These are phyloP conservation scores for Drosophila fungiperda DNA, from an alignment of 2,888 invertebrate genomes.

Conservation along the genomic window DNA sequence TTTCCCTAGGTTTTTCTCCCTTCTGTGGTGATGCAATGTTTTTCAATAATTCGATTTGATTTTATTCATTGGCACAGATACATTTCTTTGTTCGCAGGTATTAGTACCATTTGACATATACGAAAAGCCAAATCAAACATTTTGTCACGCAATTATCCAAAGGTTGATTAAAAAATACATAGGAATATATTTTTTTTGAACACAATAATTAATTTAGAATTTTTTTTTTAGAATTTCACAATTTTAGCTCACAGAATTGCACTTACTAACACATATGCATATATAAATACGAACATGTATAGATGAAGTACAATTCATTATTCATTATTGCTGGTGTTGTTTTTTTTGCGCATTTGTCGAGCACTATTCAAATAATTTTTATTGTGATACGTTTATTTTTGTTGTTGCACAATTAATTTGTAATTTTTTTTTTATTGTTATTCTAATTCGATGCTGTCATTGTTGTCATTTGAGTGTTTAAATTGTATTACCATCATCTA, in stretches of 20 bases:
- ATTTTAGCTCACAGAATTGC: conserved; percentile 20
- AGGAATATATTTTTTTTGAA: neutral
- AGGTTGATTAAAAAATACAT: conserved; percentile 22
- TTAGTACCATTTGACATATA: conserved; percentile 28
- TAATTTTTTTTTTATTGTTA: conserved; percentile 44
- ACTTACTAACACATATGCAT: conserved; percentile 11
- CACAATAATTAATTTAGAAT: conserved; percentile 18
- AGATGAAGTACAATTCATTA: conserved; percentile 26
- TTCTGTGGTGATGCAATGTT: conserved; percentile 51
- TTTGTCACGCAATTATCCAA: conserved; percentile 39
- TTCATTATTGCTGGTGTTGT: conserved; percentile 29
- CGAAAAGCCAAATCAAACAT: conserved; percentile 48
- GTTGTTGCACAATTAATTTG: conserved; percentile 57
- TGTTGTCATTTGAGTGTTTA: conserved; percentile 60
- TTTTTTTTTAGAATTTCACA: conserved; percentile 14
- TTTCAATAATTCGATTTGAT: neutral
- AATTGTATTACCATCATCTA: conserved; percentile 30
- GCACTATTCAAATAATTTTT: conserved; percentile 39
- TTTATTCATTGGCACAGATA: conserved; percentile 40
- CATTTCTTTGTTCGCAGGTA: conserved; percentile 33
- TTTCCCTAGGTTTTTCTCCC: neutral
- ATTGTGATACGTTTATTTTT: conserved; percentile 1
- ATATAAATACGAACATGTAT: neutral
- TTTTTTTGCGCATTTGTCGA: conserved; percentile 37
- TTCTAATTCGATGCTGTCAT: conserved; percentile 23